These are phyloP conservation scores for Tanytarsus gracilentus DNA, from an alignment of 2,888 invertebrate genomes.

Conservation along the genomic window DNA sequence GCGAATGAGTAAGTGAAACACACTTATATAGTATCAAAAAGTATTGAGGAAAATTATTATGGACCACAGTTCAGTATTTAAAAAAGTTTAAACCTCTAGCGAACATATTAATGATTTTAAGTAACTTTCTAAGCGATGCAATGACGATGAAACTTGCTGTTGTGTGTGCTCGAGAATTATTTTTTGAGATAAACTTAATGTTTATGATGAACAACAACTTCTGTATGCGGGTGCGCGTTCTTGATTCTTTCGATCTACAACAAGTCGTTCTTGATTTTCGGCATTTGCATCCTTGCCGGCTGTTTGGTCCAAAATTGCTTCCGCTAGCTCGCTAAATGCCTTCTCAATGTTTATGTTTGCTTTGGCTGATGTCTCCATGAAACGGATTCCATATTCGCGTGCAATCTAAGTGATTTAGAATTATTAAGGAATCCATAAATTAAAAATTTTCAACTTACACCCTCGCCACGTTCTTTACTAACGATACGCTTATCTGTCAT, in stretches of 20 bases:
- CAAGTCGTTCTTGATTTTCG: constrained; percentile 61
- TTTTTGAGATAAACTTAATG: neutral
- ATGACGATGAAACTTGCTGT: neutral
- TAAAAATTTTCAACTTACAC: constrained; percentile 52
- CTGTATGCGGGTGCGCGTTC: constrained; percentile 42
- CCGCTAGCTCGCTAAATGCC: constrained; percentile 89
- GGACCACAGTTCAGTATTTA: too few relatives aligned
- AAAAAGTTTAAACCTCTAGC: too few relatives aligned
- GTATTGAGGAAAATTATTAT: too few relatives aligned
- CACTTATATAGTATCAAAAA: too few relatives aligned
- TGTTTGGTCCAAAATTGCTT: constrained; percentile 89
- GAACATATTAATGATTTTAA: too few relatives aligned
- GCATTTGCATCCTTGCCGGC: constrained; percentile 64
- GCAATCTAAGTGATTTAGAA: constrained; percentile 20
- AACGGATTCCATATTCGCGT: constrained; percentile 43
- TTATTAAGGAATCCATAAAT: constrained; percentile 2
- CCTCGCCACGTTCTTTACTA: constrained; percentile 85
- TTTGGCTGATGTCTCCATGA: constrained; percentile 98
- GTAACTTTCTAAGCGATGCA: constrained; percentile 1
- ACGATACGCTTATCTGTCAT: constrained; percentile 93
- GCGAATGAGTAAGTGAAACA: too few relatives aligned
- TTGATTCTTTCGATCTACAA: constrained; percentile 58
- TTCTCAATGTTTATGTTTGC: constrained; percentile 93
- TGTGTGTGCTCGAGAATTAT: neutral
- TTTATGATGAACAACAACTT: constrained; percentile 40